Evolutionary conservation across 2,113 vertebrate genomes (phyloP).

Genomic region (Pedionomus torquatus): DNA sequence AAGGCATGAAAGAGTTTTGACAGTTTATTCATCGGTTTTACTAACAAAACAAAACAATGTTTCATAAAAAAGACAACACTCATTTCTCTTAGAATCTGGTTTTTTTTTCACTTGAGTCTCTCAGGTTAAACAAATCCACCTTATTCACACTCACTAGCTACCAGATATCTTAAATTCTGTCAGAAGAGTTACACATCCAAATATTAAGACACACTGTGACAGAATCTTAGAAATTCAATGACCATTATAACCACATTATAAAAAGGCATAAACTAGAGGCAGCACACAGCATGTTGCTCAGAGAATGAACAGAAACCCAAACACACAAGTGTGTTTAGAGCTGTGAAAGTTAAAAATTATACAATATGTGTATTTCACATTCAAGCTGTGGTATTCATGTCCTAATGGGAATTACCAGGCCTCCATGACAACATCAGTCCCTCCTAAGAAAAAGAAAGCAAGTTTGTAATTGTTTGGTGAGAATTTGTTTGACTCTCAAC

Average conservation of each 20-base stretch:
- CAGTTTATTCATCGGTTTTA: constrained; percentile 23
- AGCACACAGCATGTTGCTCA: background rate
- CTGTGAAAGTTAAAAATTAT: background rate
- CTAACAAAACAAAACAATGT: background rate
- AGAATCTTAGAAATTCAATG: background rate
- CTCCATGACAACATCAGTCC: background rate
- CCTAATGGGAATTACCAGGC: background rate
- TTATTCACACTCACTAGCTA: background rate
- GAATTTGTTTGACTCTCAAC: background rate
- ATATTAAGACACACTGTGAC: background rate
- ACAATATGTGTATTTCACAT: background rate
- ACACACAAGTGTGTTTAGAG: background rate
- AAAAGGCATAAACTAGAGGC: background rate
- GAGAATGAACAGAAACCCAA: background rate
- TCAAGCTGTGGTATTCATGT: background rate
- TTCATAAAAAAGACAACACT: background rate
- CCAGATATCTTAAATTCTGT: background rate
- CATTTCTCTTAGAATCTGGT: background rate
- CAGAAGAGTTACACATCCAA: background rate
- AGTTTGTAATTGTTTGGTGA: background rate
- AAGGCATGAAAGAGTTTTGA: constrained; percentile 28
- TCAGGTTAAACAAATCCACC: background rate
- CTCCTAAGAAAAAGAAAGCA: background rate
- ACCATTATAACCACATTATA: background rate
- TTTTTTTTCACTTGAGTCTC: background rate